Evolutionary conservation across 2,113 vertebrate genomes (phyloP).

Genomic region (human): DNA sequence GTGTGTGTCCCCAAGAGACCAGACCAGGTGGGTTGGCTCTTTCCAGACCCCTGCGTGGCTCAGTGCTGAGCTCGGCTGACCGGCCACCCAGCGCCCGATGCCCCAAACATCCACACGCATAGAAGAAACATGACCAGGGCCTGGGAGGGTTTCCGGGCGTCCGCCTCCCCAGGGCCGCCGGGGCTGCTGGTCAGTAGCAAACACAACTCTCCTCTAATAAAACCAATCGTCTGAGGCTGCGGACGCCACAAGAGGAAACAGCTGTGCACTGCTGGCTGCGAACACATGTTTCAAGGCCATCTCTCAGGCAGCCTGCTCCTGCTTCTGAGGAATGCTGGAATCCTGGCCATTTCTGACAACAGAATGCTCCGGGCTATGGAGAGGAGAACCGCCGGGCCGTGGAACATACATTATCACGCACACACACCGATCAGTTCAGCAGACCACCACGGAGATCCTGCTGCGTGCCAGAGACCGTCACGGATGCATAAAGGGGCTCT

Average conservation of each 20-base stretch:
- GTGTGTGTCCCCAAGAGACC: not conserved
- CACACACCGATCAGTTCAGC: fast-evolving
- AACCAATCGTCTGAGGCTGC: slow-evolving; percentile 73
- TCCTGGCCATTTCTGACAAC: not conserved
- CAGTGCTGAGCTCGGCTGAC: fast-evolving
- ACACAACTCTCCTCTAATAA: slow-evolving; percentile 61
- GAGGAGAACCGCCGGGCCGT: not conserved
- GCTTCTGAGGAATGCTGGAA: not conserved
- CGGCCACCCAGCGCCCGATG: fast-evolving
- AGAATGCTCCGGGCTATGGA: not conserved
- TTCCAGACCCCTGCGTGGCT: not conserved
- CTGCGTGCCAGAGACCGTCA: not conserved
- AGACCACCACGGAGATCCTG: fast-evolving
- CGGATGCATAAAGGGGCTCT: fast-evolving
- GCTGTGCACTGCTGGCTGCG: slow-evolving; percentile 76
- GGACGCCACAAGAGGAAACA: slow-evolving; percentile 75
- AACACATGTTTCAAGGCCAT: not conserved
- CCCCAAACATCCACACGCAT: fast-evolving
- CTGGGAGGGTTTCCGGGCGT: slow-evolving; percentile 12
- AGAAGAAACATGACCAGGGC: not conserved
- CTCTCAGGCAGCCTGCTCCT: not conserved
- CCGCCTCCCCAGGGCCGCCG: slow-evolving; percentile 48
- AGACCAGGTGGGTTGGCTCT: fast-evolving
- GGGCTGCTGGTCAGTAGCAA: slow-evolving; percentile 72
- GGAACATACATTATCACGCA: fast-evolving